Conservation (phyloP, 1,140 invertebrate species). For the Tyrophagus putrescentiae region DNA sequence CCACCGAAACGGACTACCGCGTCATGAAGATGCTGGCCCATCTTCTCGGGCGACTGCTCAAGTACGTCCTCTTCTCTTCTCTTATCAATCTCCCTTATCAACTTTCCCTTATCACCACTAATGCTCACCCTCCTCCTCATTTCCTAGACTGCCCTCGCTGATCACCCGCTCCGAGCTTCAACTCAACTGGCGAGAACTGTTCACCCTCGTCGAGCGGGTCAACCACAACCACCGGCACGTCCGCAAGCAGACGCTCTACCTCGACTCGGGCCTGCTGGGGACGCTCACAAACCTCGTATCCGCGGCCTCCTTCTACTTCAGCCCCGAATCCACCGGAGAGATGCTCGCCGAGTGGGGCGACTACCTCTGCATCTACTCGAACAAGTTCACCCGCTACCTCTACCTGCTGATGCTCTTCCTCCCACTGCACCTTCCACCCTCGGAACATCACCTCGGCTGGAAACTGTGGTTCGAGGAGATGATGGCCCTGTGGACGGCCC, state of each 20-base stretch:
- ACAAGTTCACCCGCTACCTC: background rate
- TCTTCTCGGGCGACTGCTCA: constrained; percentile 40
- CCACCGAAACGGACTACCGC: background rate
- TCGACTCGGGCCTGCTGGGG: background rate
- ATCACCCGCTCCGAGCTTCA: no score
- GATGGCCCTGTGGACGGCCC: constrained; percentile 28
- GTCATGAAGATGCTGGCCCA: constrained; percentile 27
- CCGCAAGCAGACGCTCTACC: background rate
- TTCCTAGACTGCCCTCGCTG: no score
- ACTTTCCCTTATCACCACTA: no score
- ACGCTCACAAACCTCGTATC: background rate
- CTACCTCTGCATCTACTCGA: background rate
- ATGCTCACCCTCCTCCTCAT: no score
- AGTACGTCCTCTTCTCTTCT: constrained; percentile 35
- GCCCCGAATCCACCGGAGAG: background rate
- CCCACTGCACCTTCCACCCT: background rate
- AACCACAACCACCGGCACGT: constrained; percentile 1
- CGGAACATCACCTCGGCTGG: background rate
- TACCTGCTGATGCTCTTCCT: constrained; percentile 38
- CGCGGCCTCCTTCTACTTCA: background rate
- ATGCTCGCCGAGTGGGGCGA: background rate
- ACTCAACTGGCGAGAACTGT: background rate
- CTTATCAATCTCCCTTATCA: no score
- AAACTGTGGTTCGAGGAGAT: background rate
- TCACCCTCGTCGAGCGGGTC: background rate